Conservation (phyloP, 2,113 vertebrate genomes). For the Misgurnus mizolepis region DNA sequence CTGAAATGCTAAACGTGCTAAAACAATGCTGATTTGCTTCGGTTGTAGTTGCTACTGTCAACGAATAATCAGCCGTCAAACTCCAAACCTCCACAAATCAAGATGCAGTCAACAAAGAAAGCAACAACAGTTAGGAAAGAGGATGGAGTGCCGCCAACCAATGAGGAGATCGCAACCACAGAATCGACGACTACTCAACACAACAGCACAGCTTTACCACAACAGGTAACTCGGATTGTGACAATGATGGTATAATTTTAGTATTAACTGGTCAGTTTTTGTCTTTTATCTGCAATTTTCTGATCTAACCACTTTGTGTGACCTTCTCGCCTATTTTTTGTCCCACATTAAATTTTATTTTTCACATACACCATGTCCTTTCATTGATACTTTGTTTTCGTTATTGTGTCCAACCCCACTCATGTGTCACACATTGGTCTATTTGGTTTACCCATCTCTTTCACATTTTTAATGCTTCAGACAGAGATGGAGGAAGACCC, state of each 20-base stretch:
- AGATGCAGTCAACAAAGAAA: constrained; percentile 98
- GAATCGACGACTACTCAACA: constrained; percentile 63
- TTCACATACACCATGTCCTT: not conserved
- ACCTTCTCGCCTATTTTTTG: constrained; percentile 6
- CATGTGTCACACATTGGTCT: constrained; percentile 56
- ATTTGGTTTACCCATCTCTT: constrained; percentile 45
- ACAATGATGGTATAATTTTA: not conserved
- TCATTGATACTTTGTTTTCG: not conserved
- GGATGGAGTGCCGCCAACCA: constrained; percentile 67
- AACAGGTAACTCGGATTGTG: constrained; percentile 70
- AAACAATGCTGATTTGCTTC: not conserved
- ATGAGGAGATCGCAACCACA: constrained; percentile 62
- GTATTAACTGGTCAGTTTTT: too few relatives aligned
- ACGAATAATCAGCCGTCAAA: constrained; percentile 96
- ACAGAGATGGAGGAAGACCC: constrained; percentile 84
- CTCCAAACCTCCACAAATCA: constrained; percentile 97
- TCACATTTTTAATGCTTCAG: constrained; percentile 63
- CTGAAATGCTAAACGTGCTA: not conserved
- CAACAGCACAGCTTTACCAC: constrained; percentile 53
- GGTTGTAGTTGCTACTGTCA: constrained; percentile 87
- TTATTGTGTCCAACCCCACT: constrained; percentile 50
- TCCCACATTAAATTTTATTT: not conserved
- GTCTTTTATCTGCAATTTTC: not conserved
- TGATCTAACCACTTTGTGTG: constrained; percentile 15
- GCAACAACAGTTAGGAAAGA: constrained; percentile 75